phyloP scores from a whole-genome alignment of 2,797 vertebrate genomes.

The Sebastes vulpes region DNA sequence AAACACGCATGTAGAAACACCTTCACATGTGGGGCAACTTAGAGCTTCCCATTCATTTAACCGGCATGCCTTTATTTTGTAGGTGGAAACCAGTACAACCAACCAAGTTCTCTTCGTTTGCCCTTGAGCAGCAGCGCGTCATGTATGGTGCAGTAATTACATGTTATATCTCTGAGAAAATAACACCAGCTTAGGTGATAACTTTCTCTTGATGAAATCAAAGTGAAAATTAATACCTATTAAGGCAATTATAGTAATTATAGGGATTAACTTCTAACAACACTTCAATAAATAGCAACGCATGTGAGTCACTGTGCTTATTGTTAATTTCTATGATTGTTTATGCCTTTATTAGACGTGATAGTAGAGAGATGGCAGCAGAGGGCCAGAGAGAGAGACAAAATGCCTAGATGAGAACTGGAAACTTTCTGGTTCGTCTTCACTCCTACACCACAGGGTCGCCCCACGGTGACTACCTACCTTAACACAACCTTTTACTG shows the following conservation, averaged over 20 bases:
- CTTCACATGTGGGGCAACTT: background rate
- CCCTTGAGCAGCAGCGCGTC: background rate
- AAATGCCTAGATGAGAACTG: background rate
- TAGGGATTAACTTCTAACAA: background rate
- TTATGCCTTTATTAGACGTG: background rate
- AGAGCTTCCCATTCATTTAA: background rate
- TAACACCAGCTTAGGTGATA: background rate
- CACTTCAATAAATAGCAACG: background rate
- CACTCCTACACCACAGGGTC: background rate
- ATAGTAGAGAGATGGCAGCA: background rate
- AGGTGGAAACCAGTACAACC: background rate
- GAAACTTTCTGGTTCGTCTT: background rate
- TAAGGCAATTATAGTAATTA: background rate
- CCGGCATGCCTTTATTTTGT: background rate
- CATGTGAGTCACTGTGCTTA: background rate
- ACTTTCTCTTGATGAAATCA: background rate
- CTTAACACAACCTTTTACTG: background rate
- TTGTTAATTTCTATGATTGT: background rate
- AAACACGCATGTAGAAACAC: background rate
- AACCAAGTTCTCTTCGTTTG: background rate
- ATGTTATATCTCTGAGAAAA: background rate
- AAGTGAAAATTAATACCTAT: background rate
- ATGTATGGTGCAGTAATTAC: background rate
- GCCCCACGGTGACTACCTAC: background rate
- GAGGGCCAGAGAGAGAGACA: background rate